These are phyloP conservation scores for Leptogaster cylindrica DNA, from an alignment of 2,888 invertebrate species.

Conservation along the genomic window DNA sequence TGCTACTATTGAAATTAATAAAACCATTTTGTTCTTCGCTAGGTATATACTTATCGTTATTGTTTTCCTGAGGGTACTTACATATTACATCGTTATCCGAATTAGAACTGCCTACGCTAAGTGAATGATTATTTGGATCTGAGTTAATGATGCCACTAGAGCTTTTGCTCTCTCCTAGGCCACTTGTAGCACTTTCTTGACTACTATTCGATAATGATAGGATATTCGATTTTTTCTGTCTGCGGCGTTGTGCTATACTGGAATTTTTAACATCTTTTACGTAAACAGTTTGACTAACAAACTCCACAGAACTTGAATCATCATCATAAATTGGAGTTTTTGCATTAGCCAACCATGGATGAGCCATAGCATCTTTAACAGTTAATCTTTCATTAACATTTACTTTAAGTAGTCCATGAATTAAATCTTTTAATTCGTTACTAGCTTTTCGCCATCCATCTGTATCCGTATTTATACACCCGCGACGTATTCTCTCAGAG, in stretches of 20 bases:
- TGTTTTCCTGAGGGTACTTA: constrained; percentile 36
- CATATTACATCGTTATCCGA: constrained; percentile 23
- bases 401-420: constrained; percentile 15
- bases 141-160: constrained; percentile 50
- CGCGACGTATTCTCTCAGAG: constrained; percentile 16
- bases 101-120: constrained; percentile 44
- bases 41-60: constrained; percentile 34
- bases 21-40: constrained; percentile 32
- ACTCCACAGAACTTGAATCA: constrained; percentile 24
- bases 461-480: constrained; percentile 9
- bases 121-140: constrained; percentile 47
- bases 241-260: constrained; percentile 67
- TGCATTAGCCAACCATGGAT: constrained; percentile 66
- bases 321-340: constrained; percentile 32
- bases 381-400: constrained; percentile 16
- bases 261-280: constrained; percentile 9
- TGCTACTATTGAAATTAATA: constrained; percentile 14
- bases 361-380: constrained; percentile 65
- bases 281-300: constrained; percentile 11
- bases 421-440: constrained; percentile 26
- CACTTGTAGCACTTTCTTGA: constrained; percentile 54
- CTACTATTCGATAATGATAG: constrained; percentile 49
- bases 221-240: constrained; percentile 64
- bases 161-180: constrained; percentile 54
- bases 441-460: constrained; percentile 14